phyloP scores from a whole-genome alignment of 2,797 vertebrate species.

The Bucorvus abyssinicus region DNA sequence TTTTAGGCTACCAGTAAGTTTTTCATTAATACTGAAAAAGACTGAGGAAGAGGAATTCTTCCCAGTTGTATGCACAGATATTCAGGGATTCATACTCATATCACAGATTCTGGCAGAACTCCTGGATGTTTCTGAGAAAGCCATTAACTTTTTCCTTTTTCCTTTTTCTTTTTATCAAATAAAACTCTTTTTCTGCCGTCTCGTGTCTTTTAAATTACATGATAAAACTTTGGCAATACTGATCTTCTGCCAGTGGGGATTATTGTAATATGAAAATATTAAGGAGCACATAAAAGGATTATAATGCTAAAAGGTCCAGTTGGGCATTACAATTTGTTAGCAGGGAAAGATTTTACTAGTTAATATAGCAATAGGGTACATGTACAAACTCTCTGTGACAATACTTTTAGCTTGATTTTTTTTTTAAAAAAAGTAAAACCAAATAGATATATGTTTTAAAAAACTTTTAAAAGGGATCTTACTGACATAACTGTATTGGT shows the following conservation, averaged over 20 bases:
- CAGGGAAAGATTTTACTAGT: neutral
- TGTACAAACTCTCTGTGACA: neutral
- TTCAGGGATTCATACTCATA: neutral
- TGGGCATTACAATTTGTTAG: neutral
- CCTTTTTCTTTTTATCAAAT: neutral
- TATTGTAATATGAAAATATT: neutral
- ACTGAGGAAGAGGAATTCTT: neutral
- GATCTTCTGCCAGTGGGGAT: neutral
- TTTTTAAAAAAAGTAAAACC: neutral
- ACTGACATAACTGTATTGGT: neutral
- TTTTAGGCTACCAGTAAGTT: neutral
- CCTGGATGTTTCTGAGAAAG: neutral
- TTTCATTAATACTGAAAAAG: neutral
- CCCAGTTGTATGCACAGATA: neutral
- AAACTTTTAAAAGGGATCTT: neutral
- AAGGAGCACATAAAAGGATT: neutral
- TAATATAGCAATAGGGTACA: neutral
- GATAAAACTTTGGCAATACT: neutral
- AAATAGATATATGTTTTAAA: accelerated
- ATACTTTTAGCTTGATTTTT: neutral
- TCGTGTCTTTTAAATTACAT: neutral
- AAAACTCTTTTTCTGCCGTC: neutral
- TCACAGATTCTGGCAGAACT: neutral
- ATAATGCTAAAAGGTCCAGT: neutral
- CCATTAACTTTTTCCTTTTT: neutral